Conservation (phyloP, 2,797 vertebrate species). For the Cynodonichthys magdalenae region DNA sequence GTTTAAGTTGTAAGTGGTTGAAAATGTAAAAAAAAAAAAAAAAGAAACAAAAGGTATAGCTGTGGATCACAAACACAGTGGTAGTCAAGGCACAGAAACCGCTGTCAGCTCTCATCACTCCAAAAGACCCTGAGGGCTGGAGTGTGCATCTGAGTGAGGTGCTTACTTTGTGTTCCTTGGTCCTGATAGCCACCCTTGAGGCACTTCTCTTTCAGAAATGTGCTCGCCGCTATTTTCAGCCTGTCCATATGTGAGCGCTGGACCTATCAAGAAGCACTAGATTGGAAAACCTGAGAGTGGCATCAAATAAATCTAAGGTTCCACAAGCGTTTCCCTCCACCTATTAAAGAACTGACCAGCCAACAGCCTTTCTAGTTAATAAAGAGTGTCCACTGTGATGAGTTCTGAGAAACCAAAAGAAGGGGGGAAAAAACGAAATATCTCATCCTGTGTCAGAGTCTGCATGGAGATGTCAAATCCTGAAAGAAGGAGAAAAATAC, state of each 20-base stretch:
- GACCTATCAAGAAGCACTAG: constrained; percentile 71
- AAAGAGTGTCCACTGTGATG: constrained; percentile 66
- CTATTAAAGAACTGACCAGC: constrained; percentile 71
- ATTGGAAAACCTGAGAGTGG: constrained; percentile 75
- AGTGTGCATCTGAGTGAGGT: constrained; percentile 75
- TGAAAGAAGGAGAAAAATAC: constrained; percentile 31
- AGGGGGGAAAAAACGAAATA: constrained; percentile 62
- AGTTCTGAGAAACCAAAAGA: constrained; percentile 52
- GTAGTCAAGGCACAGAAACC: constrained; percentile 73
- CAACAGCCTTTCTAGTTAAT: constrained; percentile 68
- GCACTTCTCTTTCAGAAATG: constrained; percentile 73
- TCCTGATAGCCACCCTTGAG: constrained; percentile 78
- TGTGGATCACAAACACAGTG: constrained; percentile 63
- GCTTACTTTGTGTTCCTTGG: constrained; percentile 74
- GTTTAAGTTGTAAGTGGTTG: constrained; percentile 53
- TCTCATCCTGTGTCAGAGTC: constrained; percentile 43
- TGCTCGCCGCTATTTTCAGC: constrained; percentile 72
- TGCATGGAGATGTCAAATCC: constrained; percentile 57
- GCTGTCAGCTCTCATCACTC: constrained; percentile 79
- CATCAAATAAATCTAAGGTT: constrained; percentile 73
- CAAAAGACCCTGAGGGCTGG: constrained; percentile 64
- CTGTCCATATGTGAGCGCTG: constrained; percentile 60
- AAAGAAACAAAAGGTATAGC: constrained; percentile 24
- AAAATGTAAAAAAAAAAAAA: constrained; percentile 36
- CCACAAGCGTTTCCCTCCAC: constrained; percentile 47